These are phyloP conservation scores for Sthenelais limicola DNA, from an alignment of 2,888 invertebrate genomes.

Conservation along the genomic window DNA sequence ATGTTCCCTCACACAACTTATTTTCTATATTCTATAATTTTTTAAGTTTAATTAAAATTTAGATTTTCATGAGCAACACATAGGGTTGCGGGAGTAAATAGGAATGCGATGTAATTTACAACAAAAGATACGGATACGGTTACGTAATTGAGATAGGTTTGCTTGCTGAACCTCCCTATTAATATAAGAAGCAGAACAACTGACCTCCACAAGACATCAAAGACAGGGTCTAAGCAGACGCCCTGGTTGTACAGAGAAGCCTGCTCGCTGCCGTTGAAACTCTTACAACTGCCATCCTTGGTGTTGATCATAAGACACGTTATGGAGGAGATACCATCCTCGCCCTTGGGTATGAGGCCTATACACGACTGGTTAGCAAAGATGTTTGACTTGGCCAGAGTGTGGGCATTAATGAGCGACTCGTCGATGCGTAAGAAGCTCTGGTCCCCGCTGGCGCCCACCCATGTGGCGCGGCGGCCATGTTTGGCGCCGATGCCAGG, in stretches of 20 bases:
- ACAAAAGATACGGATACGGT: no score
- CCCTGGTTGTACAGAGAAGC: slow-evolving; percentile 86
- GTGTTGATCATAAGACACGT: slow-evolving; percentile 92
- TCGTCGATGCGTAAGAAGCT: slow-evolving; percentile 90
- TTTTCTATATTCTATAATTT: no score
- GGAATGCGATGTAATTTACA: no score
- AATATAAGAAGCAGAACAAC: no score
- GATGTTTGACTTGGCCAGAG: slow-evolving; percentile 88
- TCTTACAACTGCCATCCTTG: slow-evolving; percentile 85
- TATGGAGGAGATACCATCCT: slow-evolving; percentile 82
- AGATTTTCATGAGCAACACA: no score
- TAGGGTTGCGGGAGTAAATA: no score
- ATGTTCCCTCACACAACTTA: no score
- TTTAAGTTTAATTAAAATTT: no score
- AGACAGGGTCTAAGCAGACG: slow-evolving; percentile 90
- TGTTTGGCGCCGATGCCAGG: slow-evolving; percentile 87
- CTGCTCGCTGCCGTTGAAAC: slow-evolving; percentile 87
- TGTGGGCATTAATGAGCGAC: slow-evolving; percentile 91
- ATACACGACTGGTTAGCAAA: slow-evolving; percentile 90
- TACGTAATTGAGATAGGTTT: no score
- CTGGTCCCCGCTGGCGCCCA: slow-evolving; percentile 95
- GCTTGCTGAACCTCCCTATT: no score
- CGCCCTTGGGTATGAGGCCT: slow-evolving; percentile 86
- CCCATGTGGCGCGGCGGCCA: slow-evolving; percentile 92
- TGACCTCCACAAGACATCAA: slow-evolving; percentile 95